A percentile compares a stretch with the other conserved stretches of the same genome.
phyloP scores from a whole-genome alignment of 2,113 vertebrate species.

The Petrocephalus microphthalmus region DNA sequence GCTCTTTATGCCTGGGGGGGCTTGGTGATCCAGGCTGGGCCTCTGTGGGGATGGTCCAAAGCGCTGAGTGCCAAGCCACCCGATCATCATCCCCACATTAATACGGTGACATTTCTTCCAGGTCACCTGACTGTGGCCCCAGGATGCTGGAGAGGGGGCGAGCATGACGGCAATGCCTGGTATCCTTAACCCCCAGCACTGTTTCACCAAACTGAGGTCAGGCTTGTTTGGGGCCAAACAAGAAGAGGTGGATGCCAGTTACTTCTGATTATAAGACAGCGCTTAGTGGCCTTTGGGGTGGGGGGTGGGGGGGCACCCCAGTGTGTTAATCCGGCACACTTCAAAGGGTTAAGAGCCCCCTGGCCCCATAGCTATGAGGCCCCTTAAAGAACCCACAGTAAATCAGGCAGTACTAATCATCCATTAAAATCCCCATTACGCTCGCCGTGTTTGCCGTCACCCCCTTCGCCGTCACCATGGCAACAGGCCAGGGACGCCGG shows the following conservation, averaged over 20 bases:
- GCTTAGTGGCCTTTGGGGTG: background rate
- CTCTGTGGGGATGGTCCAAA: background rate
- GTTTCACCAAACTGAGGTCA: background rate
- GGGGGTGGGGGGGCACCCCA: background rate
- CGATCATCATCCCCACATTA: background rate
- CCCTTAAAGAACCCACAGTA: constrained; percentile 13
- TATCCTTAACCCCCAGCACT: background rate
- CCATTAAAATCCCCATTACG: constrained; percentile 19
- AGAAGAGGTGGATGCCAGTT: background rate
- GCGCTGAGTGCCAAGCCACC: background rate
- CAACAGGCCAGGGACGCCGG: background rate
- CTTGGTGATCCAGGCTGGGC: background rate
- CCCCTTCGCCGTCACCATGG: background rate
- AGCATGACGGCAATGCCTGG: background rate
- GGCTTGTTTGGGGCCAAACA: background rate
- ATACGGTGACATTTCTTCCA: background rate
- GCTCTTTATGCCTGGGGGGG: background rate
- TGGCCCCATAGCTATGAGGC: constrained; percentile 14
- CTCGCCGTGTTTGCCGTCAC: background rate
- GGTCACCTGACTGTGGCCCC: background rate
- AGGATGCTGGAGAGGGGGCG: background rate
- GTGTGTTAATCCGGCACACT: background rate
- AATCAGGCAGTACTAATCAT: constrained; percentile 26
- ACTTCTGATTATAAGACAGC: background rate
- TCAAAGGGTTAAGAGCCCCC: constrained; percentile 25